These are phyloP conservation scores for Pipistrellus pygmaeus DNA, from an alignment of 2,797 vertebrate genomes.

Conservation along the genomic window DNA sequence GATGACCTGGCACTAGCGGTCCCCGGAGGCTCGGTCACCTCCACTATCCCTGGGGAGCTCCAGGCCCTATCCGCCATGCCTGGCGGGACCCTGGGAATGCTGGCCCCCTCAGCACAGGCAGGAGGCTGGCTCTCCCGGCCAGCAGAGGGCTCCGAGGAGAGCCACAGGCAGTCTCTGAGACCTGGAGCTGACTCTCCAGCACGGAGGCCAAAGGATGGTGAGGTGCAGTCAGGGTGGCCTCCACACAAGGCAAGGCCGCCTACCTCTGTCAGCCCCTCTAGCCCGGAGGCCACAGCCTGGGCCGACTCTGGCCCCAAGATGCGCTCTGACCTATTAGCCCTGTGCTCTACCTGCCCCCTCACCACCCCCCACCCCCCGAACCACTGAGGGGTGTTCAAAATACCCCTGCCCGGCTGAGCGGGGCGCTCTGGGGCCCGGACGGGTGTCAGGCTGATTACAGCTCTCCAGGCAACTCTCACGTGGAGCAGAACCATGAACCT, in stretches of 20 bases:
- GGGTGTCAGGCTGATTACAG: neutral
- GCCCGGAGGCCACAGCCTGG: no score
- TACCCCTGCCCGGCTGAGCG: no score
- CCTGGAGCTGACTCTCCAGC: fast-evolving
- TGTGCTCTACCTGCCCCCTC: neutral
- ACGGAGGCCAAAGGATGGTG: neutral
- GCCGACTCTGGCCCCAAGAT: neutral
- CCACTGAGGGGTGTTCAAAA: neutral
- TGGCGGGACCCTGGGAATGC: neutral
- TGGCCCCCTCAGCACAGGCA: neutral
- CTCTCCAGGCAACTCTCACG: neutral
- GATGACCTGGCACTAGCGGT: neutral
- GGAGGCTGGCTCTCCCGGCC: neutral
- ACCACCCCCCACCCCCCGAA: neutral
- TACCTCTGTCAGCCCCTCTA: neutral
- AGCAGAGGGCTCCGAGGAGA: neutral
- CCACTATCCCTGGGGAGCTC: neutral
- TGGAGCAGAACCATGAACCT: neutral
- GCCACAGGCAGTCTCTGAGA: neutral
- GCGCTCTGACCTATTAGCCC: neutral
- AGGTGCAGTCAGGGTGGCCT: no score
- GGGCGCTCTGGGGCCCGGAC: fast-evolving
- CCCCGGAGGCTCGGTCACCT: neutral
- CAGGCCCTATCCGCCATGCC: neutral
- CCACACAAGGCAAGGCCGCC: neutral